Conservation (phyloP, 2,888 invertebrate genomes). For the Pseudeuparius sepicola region DNA sequence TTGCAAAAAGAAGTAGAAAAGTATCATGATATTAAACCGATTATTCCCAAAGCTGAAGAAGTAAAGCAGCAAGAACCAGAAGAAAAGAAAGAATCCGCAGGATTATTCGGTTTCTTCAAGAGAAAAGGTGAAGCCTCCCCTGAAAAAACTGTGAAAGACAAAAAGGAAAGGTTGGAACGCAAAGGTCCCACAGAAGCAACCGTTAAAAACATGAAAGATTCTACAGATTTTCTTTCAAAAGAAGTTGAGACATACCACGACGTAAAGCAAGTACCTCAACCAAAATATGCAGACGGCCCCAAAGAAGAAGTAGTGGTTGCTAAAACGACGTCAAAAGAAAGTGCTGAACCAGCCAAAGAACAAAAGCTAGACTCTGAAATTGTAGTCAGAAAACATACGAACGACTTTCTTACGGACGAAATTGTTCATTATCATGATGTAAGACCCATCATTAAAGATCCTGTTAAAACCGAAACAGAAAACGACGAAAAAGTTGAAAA, state of each 20-base stretch:
- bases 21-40: constrained; percentile 22
- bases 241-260: constrained; percentile 18
- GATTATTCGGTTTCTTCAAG: constrained; percentile 14
- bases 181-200: constrained; percentile 11
- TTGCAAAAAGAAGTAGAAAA: constrained; percentile 19
- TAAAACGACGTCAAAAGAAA: neutral
- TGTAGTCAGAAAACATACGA: constrained; percentile 11
- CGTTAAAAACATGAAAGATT: constrained; percentile 13
- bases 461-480: constrained; percentile 19
- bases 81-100: constrained; percentile 11
- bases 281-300: too few relatives aligned
- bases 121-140: neutral
- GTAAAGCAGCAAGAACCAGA: neutral
- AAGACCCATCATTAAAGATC: constrained; percentile 8
- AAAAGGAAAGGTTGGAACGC: constrained; percentile 11
- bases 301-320: neutral
- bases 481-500: constrained; percentile 5
- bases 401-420: constrained; percentile 19
- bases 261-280: too few relatives aligned
- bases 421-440: constrained; percentile 18
- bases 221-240: constrained; percentile 14
- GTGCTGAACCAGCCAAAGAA: constrained; percentile 4
- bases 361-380: neutral
- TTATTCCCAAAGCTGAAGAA: too few relatives aligned
- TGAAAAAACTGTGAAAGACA: constrained; percentile 1